Conservation (phyloP, 2,888 invertebrate genomes). For the Euzophera pinguis region DNA sequence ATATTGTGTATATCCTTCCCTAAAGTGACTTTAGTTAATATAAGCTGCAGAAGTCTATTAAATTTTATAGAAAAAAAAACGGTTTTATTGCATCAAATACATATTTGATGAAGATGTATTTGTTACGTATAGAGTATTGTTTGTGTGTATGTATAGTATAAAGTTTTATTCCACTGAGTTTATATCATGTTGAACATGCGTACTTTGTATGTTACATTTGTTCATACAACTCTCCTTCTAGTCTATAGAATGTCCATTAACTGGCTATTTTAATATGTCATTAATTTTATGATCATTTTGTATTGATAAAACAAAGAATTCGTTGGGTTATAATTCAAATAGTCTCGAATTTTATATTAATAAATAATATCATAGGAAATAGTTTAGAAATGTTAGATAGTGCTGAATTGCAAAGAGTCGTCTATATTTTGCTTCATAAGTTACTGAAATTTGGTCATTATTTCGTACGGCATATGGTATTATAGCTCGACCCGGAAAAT, state of each 20-base stretch:
- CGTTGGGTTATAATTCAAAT: neutral
- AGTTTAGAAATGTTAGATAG: too few species aligned
- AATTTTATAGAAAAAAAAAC: neutral
- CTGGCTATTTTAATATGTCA: conserved; percentile 7
- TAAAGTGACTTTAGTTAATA: neutral
- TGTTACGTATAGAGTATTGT: conserved; percentile 14
- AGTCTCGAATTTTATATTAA: neutral
- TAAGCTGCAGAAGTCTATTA: neutral
- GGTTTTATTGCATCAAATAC: conserved; percentile 1
- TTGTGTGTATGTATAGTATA: conserved; percentile 23
- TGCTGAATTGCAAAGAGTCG: too few species aligned
- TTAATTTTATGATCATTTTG: conserved; percentile 30
- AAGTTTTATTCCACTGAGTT: conserved; percentile 3
- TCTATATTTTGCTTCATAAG: too few species aligned
- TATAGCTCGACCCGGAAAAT: too few species aligned
- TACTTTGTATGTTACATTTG: conserved; percentile 24
- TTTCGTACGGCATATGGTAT: too few species aligned
- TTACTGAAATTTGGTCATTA: too few species aligned
- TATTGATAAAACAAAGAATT: neutral
- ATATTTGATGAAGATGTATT: neutral
- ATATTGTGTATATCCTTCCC: neutral
- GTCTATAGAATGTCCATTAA: conserved; percentile 36
- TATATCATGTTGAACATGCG: neutral
- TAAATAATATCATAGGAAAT: too few species aligned
- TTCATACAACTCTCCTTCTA: conserved; percentile 42